phyloP scores from a whole-genome alignment of 2,888 invertebrate species.

The Caenorhabditis japonica region DNA sequence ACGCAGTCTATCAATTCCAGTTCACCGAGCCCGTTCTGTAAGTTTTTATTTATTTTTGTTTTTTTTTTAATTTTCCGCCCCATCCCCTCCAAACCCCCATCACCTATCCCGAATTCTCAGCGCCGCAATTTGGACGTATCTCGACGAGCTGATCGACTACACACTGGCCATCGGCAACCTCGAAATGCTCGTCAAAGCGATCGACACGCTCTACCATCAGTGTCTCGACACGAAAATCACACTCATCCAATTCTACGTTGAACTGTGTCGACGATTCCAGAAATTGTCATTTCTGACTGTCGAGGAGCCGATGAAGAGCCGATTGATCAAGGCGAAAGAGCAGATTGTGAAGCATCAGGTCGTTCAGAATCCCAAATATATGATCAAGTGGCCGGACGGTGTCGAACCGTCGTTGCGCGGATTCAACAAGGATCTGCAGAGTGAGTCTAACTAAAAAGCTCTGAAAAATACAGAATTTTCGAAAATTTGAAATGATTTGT shows the following conservation, averaged over 20 bases:
- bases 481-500: neutral
- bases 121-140: constrained; percentile 14
- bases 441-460: constrained; percentile 1
- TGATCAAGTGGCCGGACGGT: constrained; percentile 25
- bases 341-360: constrained; percentile 20
- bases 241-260: constrained; percentile 24
- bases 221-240: neutral
- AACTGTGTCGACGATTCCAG: constrained; percentile 26
- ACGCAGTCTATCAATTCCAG: constrained; percentile 17
- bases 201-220: constrained; percentile 30
- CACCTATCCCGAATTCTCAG: constrained; percentile 2
- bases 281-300: constrained; percentile 22
- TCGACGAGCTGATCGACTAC: constrained; percentile 27
- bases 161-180: constrained; percentile 5
- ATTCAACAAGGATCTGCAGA: constrained; percentile 3
- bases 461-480: neutral
- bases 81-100: too few species aligned
- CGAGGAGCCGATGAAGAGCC: constrained; percentile 30
- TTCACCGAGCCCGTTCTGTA: constrained; percentile 36
- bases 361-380: constrained; percentile 26
- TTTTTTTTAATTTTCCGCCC: neutral
- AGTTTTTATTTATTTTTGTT: neutral
- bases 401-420: constrained; percentile 20
- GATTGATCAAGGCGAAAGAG: constrained; percentile 8
- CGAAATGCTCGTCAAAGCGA: neutral